Evolutionary conservation across 2,888 invertebrate species (phyloP), one percentile per base, ranked within the genome.

Genomic region (Agonopterix alstromeriana): DNA sequence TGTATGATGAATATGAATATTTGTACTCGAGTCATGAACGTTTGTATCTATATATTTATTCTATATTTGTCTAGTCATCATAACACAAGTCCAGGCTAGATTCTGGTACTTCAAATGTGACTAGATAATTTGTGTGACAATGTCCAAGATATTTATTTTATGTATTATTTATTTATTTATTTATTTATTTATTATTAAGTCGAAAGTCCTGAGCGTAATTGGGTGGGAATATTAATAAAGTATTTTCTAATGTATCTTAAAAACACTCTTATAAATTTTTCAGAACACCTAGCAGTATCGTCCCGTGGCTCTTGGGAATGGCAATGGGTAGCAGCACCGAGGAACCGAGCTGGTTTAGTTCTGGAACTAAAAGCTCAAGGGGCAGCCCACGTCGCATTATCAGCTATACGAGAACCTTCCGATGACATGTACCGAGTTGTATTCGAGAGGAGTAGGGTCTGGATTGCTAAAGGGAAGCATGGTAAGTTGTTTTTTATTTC

Each of bases 401-500:
- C 91, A 0, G 80, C 90, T 48, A 82, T 85, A 48, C 76, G 84
- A n/a, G 89, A 87, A 51, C 84, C 90, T 8, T 86, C 90, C 0
- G 91, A 92, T 42, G 87, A 90, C 55, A 92, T 92, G 91, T 92
- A 92, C 60, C 76, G 91, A 53, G 89, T 92, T 42, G 91, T 91
- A 4, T 92, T 92, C 11, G 92, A 92, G 60, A 85, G 84, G 14
- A 91, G 85, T 49, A 89, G 91, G 48, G 90, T 90, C 0, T 92
- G 92, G 92, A 91, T 93, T 11, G 92, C 92, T 57, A 89, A 92
- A 65, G 92, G 92, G 43, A 91, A 90, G 73, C 91, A 92, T 65
- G 92, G 93, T 92, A 58, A 74, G 72, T 58, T 2, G 27, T 27
- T 17, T 3, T 17, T 17, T 17, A 2, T 17, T 17, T 17, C 17